Conservation (phyloP, 2,888 invertebrate genomes). For the Terebella lapidaria region DNA sequence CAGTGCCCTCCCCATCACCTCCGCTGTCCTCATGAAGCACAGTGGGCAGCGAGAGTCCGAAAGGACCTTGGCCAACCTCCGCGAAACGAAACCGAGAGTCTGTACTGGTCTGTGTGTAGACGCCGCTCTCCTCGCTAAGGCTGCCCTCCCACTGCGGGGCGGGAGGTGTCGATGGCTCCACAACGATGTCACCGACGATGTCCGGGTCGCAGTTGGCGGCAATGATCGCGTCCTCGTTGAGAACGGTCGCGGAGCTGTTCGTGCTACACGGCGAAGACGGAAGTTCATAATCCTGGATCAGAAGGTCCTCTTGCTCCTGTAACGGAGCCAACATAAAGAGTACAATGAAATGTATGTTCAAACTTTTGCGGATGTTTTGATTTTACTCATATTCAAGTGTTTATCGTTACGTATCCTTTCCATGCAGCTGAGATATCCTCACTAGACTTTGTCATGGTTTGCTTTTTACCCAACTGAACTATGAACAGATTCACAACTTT, state of each 20-base stretch:
- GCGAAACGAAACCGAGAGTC: constrained; percentile 6
- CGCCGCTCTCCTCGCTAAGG: constrained; percentile 19
- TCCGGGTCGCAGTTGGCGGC: too few species aligned
- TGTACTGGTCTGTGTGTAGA: constrained; percentile 17
- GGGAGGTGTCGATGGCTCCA: not conserved
- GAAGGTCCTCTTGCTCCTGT: not conserved
- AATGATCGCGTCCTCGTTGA: not conserved
- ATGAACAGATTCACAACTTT: too few species aligned
- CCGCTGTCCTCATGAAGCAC: not conserved
- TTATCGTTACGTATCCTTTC: too few species aligned
- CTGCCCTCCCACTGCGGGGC: constrained; percentile 8
- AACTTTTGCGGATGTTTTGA: too few species aligned
- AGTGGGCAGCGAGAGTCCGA: not conserved
- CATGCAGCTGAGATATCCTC: too few species aligned
- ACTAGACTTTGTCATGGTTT: too few species aligned
- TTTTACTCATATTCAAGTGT: too few species aligned
- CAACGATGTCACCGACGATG: not conserved
- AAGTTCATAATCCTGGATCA: not conserved
- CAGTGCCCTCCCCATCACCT: not conserved
- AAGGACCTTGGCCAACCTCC: not conserved
- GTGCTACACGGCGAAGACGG: not conserved
- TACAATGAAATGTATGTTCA: too few species aligned
- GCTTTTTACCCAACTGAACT: too few species aligned
- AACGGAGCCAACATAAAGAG: too few species aligned
- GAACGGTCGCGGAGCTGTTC: not conserved